Percentiles rank a stretch among this genome's conserved stretches.
phyloP scores from a whole-genome alignment of 2,797 vertebrate genomes.

The Sorex maritimensis region DNA sequence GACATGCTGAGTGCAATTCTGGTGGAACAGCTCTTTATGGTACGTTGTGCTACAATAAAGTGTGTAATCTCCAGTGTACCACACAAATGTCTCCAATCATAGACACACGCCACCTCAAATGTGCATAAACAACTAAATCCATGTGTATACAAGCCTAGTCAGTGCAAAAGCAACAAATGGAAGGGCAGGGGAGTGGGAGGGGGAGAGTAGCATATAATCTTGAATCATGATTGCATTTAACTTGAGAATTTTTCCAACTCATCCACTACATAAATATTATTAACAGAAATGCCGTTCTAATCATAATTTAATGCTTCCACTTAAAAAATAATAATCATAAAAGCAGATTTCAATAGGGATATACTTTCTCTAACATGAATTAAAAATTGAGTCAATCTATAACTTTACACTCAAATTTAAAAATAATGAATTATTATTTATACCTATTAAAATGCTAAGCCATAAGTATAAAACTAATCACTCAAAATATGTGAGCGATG shows the following conservation, averaged over 20 bases:
- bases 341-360: conserved; percentile 15
- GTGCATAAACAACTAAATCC: too few species aligned
- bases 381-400: not conserved
- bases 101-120: too few species aligned
- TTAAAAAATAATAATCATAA: conserved; percentile 34
- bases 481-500: not conserved
- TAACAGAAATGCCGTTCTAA: conserved; percentile 37
- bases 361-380: conserved; percentile 2
- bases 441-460: conserved; percentile 43
- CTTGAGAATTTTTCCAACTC: conserved; percentile 49
- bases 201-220: not conserved
- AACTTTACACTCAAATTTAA: conserved; percentile 40
- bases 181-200: conserved; percentile 6
- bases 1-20: too few species aligned
- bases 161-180: not conserved
- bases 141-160: too few species aligned
- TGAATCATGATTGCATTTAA: not conserved
- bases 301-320: not conserved
- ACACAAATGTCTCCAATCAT: too few species aligned
- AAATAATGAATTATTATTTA: not conserved
- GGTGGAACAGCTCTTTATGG: too few species aligned
- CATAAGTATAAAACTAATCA: conserved; percentile 19
- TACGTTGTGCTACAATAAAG: too few species aligned
- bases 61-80: too few species aligned
- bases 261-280: conserved; percentile 40